phyloP scores from a whole-genome alignment of 2,113 vertebrate species.

The Leucopternis melanops region DNA sequence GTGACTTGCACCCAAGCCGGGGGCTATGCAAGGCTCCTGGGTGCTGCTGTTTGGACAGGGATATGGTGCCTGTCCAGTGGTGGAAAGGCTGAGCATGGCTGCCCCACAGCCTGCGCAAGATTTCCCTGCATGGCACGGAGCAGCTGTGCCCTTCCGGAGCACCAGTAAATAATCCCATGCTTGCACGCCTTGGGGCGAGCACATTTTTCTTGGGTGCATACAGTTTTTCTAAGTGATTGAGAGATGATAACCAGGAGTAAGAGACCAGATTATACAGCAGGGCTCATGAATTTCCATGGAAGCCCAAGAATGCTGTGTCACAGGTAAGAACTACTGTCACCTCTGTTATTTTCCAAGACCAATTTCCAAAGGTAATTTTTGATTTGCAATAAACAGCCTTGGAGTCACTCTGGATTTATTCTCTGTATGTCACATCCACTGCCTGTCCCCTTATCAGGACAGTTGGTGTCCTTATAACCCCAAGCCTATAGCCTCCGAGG shows the following conservation, averaged over 20 bases:
- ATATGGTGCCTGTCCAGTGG: rapidly evolving
- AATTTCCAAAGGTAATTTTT: neutral
- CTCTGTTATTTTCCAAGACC: neutral
- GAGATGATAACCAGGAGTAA: neutral
- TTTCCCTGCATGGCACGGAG: neutral
- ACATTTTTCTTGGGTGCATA: constrained; percentile 13
- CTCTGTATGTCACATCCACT: neutral
- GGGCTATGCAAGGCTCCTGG: too few species aligned
- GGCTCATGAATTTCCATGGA: neutral
- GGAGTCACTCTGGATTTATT: neutral
- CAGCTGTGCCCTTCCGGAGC: neutral
- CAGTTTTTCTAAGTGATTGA: neutral
- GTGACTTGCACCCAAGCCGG: too few species aligned
- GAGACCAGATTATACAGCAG: neutral
- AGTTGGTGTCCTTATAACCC: neutral
- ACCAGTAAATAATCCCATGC: neutral
- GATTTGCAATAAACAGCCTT: neutral
- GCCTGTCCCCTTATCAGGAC: neutral
- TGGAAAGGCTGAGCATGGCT: neutral
- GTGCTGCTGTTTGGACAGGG: too few species aligned
- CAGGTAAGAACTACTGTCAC: neutral
- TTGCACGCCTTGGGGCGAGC: neutral
- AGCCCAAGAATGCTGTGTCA: neutral
- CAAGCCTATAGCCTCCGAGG: neutral
- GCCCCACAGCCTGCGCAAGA: neutral